A percentile compares a stretch with the other conserved stretches of the same genome.
Evolutionary conservation across 2,113 vertebrate genomes (phyloP).

Genomic region (Stigmatopora nigra): DNA sequence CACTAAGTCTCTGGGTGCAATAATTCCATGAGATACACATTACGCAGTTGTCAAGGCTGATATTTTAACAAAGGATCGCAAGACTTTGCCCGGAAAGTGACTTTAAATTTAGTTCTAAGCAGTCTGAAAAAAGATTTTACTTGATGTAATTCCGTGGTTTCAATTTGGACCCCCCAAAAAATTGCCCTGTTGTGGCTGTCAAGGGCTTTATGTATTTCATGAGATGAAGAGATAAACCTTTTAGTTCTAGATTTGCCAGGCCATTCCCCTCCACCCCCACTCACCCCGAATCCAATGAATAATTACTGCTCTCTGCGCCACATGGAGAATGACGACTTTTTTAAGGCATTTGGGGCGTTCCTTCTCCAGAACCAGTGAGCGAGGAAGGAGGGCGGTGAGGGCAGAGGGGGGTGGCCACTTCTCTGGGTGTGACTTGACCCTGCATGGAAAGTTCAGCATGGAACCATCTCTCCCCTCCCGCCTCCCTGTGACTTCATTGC

Average conservation of each 20-base stretch:
- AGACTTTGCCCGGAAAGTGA: too few relatives aligned
- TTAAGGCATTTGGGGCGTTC: slow-evolving; percentile 52
- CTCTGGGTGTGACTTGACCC: slow-evolving; percentile 54
- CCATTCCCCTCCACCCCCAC: background rate
- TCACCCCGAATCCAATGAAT: slow-evolving; percentile 14
- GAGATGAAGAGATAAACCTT: background rate
- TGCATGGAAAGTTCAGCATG: slow-evolving; percentile 57
- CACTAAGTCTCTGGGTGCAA: too few relatives aligned
- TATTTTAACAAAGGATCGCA: too few relatives aligned
- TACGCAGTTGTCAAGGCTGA: too few relatives aligned
- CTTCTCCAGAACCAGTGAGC: slow-evolving; percentile 22
- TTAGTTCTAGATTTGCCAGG: slow-evolving; percentile 7
- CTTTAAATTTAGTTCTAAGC: too few relatives aligned
- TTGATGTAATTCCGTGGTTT: too few relatives aligned
- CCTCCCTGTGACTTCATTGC: slow-evolving; percentile 44
- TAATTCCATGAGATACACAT: too few relatives aligned
- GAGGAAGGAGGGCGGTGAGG: background rate
- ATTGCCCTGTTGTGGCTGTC: background rate
- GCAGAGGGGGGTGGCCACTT: slow-evolving; percentile 5
- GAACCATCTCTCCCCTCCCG: slow-evolving; percentile 13
- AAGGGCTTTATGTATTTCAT: background rate
- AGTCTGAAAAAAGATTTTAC: too few relatives aligned
- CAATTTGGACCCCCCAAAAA: too few relatives aligned
- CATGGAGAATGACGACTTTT: slow-evolving; percentile 31
- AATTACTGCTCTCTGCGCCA: slow-evolving; percentile 21